A percentile compares a stretch with the other conserved stretches of the same genome.
These are phyloP conservation scores for Chaetogeoica ovagalla DNA, from an alignment of 2,888 invertebrate genomes.

Conservation along the genomic window DNA sequence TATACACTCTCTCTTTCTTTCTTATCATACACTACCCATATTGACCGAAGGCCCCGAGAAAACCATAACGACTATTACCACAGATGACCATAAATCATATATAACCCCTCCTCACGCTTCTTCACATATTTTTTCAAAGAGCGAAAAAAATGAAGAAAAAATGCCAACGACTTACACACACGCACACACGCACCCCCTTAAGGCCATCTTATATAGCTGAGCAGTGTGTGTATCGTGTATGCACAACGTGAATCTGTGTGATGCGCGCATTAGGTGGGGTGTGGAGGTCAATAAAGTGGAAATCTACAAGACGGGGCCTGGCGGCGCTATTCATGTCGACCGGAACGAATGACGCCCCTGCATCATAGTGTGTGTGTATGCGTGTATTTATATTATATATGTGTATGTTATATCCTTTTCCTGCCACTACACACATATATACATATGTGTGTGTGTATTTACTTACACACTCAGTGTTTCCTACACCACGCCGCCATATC, in stretches of 20 bases:
- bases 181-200: conserved; percentile 1
- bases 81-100: conserved; percentile 57
- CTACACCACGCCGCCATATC: neutral
- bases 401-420: conserved; percentile 13
- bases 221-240: no score
- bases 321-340: conserved; percentile 43
- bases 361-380: neutral
- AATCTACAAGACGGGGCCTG: conserved; percentile 51
- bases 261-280: neutral
- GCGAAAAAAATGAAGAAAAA: conserved; percentile 44
- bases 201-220: neutral
- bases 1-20: conserved; percentile 48
- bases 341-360: conserved; percentile 46
- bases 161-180: conserved; percentile 18
- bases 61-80: conserved; percentile 54
- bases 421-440: neutral
- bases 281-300: conserved; percentile 51
- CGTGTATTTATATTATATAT: neutral
- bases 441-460: neutral
- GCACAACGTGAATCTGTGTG: no score
- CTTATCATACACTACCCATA: conserved; percentile 57
- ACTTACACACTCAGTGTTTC: neutral
- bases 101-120: conserved; percentile 36
- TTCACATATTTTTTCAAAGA: conserved; percentile 42
- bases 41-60: conserved; percentile 55